Evolutionary conservation across 2,797 vertebrate genomes (phyloP).

Genomic region (Toxotes lorentzi): DNA sequence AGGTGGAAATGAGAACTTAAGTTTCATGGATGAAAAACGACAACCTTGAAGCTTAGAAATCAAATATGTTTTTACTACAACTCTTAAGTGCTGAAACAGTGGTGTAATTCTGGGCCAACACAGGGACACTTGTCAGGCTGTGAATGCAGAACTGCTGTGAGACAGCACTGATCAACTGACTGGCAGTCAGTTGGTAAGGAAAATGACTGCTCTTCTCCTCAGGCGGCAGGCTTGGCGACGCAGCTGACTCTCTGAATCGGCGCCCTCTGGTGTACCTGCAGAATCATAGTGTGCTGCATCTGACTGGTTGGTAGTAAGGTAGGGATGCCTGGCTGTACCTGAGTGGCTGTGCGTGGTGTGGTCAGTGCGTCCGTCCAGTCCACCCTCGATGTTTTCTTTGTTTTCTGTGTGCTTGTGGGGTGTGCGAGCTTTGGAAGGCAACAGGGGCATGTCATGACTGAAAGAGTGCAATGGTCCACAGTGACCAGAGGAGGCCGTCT

Average conservation of each 20-base stretch:
- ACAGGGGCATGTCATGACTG: conserved; percentile 91
- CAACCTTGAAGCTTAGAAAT: conserved; percentile 9
- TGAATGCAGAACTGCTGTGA: not conserved
- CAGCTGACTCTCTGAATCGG: conserved; percentile 29
- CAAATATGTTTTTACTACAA: not conserved
- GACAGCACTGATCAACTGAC: not conserved
- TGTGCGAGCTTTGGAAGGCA: conserved; percentile 95
- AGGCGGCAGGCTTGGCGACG: conserved; percentile 76
- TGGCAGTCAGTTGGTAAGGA: conserved; percentile 58
- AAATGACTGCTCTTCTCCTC: conserved; percentile 81
- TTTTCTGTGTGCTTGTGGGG: conserved; percentile 96
- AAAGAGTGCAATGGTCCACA: conserved; percentile 88
- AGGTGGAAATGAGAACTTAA: not conserved
- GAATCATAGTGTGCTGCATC: conserved; percentile 46
- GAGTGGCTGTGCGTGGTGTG: conserved; percentile 88
- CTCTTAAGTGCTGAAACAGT: not conserved
- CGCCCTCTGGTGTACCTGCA: conserved; percentile 46
- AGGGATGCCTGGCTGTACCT: conserved; percentile 86
- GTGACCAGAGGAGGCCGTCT: conserved; percentile 90
- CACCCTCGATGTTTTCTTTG: conserved; percentile 96
- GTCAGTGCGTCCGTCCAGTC: conserved; percentile 87
- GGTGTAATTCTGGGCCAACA: not conserved
- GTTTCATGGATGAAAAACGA: not conserved
- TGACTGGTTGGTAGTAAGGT: conserved; percentile 38
- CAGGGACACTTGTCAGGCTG: not conserved